These are phyloP conservation scores for Carterocephalus palaemon DNA, from an alignment of 2,888 invertebrate species.

Conservation along the genomic window DNA sequence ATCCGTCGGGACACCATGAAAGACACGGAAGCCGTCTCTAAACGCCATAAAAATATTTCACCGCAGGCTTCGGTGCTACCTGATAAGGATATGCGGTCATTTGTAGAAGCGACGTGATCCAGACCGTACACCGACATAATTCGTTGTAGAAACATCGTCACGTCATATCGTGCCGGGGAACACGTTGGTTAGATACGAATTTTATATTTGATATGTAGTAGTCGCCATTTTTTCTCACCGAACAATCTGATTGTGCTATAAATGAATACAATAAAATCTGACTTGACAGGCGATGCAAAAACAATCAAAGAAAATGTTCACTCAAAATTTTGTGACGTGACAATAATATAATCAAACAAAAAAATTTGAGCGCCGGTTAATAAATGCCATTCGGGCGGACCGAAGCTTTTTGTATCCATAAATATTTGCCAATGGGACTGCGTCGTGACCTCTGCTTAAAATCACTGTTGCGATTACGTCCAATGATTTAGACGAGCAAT, in stretches of 20 bases:
- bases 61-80: slow-evolving; percentile 64
- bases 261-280: slow-evolving; percentile 20
- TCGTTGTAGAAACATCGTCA: slow-evolving; percentile 54
- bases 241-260: slow-evolving; percentile 6
- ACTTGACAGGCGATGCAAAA: slow-evolving; percentile 32
- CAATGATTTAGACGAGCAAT: slow-evolving; percentile 69
- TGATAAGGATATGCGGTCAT: slow-evolving; percentile 73
- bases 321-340: slow-evolving; percentile 48
- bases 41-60: slow-evolving; percentile 73
- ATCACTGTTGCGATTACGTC: slow-evolving; percentile 69
- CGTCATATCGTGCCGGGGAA: slow-evolving; percentile 47
- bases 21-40: slow-evolving; percentile 64
- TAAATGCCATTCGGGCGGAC: slow-evolving; percentile 48
- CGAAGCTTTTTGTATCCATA: slow-evolving; percentile 59
- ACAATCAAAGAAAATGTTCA: slow-evolving; percentile 42
- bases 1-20: slow-evolving; percentile 49
- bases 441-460: slow-evolving; percentile 71
- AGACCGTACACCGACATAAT: slow-evolving; percentile 49
- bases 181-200: slow-evolving; percentile 56
- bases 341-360: slow-evolving; percentile 57
- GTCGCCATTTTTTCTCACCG: slow-evolving; percentile 15
- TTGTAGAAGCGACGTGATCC: slow-evolving; percentile 63
- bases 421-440: slow-evolving; percentile 59
- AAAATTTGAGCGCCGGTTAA: slow-evolving; percentile 43
- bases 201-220: slow-evolving; percentile 22